Evolutionary conservation across 2,888 invertebrate species (phyloP).

Genomic region (Harpalus rufipes): DNA sequence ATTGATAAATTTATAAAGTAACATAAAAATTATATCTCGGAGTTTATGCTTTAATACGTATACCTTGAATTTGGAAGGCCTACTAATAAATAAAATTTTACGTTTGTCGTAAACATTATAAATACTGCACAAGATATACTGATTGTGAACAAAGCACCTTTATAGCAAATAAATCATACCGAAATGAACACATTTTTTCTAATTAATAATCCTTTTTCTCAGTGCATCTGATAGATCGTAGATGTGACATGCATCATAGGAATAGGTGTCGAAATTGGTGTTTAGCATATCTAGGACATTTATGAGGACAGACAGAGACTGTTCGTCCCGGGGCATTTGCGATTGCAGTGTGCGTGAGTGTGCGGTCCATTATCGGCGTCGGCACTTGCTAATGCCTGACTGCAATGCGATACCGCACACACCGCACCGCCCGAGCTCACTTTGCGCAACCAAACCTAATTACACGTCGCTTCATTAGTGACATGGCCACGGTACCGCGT

Average conservation of each 20-base stretch:
- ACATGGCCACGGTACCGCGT: not conserved
- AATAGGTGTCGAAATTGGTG: slow-evolving; percentile 53
- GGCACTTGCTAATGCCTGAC: slow-evolving; percentile 60
- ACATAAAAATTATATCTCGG: too few relatives aligned
- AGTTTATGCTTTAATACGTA: too few relatives aligned
- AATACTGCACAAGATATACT: too few relatives aligned
- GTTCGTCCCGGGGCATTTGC: slow-evolving; percentile 57
- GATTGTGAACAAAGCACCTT: too few relatives aligned
- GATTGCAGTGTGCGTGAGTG: slow-evolving; percentile 53
- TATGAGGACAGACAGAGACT: slow-evolving; percentile 51
- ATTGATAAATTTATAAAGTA: too few relatives aligned
- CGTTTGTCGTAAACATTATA: too few relatives aligned
- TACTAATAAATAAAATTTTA: too few relatives aligned
- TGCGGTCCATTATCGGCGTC: slow-evolving; percentile 61
- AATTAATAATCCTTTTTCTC: too few relatives aligned
- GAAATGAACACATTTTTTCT: too few relatives aligned
- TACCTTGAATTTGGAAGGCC: too few relatives aligned
- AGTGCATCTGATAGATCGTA: too few relatives aligned
- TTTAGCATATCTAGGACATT: slow-evolving; percentile 62
- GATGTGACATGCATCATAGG: not conserved
- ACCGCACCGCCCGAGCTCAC: not conserved
- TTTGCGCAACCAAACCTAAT: slow-evolving; percentile 35
- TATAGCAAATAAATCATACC: too few relatives aligned
- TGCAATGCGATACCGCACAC: slow-evolving; percentile 49
- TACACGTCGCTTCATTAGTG: slow-evolving; percentile 49